Conservation (phyloP, 2,888 invertebrate species). For the Tetropium fuscum region DNA sequence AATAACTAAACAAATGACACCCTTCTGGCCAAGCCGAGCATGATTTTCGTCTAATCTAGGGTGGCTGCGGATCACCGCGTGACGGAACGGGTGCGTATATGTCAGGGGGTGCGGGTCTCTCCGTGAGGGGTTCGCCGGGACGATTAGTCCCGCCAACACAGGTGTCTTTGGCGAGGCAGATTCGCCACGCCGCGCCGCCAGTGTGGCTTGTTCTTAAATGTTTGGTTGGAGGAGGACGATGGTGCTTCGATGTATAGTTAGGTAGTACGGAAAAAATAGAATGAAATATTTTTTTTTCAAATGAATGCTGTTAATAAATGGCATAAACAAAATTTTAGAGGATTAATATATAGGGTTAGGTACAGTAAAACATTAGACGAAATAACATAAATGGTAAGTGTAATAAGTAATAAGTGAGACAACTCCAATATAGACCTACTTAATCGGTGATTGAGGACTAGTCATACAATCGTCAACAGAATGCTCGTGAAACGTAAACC, state of each 20-base stretch:
- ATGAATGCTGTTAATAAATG: too few relatives aligned
- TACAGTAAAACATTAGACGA: too few relatives aligned
- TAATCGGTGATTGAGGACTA: too few relatives aligned
- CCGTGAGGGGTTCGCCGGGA: conserved; percentile 29
- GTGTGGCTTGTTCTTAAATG: neutral
- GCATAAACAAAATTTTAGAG: too few relatives aligned
- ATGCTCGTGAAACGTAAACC: too few relatives aligned
- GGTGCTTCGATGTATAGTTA: conserved; percentile 3
- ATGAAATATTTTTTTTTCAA: too few relatives aligned
- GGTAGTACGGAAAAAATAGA: neutral
- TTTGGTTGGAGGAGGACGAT: neutral
- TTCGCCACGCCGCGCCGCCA: conserved; percentile 15
- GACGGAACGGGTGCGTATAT: conserved; percentile 43
- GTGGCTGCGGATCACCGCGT: conserved; percentile 46
- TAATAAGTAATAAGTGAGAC: too few relatives aligned
- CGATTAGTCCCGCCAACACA: conserved; percentile 53
- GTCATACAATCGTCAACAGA: too few relatives aligned
- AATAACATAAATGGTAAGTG: too few relatives aligned
- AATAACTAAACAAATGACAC: conserved; percentile 14
- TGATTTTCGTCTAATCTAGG: conserved; percentile 29
- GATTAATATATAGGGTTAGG: too few relatives aligned
- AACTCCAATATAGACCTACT: too few relatives aligned
- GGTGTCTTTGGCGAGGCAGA: conserved; percentile 42
- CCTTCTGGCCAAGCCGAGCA: conserved; percentile 33
- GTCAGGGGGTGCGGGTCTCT: conserved; percentile 27